Conservation (phyloP, 2,797 vertebrate species). For the Coregonus ussuriensis region DNA sequence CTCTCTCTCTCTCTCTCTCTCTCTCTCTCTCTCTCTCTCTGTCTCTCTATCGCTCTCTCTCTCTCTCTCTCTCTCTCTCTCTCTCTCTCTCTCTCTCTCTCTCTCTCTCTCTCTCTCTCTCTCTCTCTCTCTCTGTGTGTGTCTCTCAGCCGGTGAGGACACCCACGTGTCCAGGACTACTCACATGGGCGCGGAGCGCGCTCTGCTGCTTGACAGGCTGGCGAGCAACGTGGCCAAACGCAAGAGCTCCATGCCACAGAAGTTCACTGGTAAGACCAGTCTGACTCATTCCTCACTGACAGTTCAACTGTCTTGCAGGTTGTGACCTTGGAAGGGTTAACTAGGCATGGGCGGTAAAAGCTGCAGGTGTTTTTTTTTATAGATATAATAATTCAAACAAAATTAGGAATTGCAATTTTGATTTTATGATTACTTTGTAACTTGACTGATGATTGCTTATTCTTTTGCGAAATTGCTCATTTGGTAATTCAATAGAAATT, state of each 20-base stretch:
- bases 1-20: too few species aligned
- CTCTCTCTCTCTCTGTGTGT: neutral
- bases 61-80: too few species aligned
- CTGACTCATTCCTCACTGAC: neutral
- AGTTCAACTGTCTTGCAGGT: neutral
- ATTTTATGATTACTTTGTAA: neutral
- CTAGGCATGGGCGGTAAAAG: neutral
- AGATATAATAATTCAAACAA: neutral
- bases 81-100: too few species aligned
- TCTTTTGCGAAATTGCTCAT: neutral
- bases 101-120: too few species aligned
- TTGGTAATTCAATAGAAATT: neutral
- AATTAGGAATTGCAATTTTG: neutral
- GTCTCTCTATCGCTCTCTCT: too few species aligned
- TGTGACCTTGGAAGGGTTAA: neutral
- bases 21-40: too few species aligned
- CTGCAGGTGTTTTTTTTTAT: too few species aligned
- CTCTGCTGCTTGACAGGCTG: constrained; percentile 89
- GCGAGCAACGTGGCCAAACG: constrained; percentile 95
- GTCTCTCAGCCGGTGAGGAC: constrained; percentile 74
- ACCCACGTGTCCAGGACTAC: constrained; percentile 76
- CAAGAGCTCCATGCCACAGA: constrained; percentile 96
- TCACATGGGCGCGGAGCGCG: constrained; percentile 89
- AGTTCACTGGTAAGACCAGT: constrained; percentile 89
- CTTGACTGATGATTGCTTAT: neutral